These are phyloP conservation scores for Prunella fulvescens DNA, from an alignment of 2,113 vertebrate species.

Conservation along the genomic window DNA sequence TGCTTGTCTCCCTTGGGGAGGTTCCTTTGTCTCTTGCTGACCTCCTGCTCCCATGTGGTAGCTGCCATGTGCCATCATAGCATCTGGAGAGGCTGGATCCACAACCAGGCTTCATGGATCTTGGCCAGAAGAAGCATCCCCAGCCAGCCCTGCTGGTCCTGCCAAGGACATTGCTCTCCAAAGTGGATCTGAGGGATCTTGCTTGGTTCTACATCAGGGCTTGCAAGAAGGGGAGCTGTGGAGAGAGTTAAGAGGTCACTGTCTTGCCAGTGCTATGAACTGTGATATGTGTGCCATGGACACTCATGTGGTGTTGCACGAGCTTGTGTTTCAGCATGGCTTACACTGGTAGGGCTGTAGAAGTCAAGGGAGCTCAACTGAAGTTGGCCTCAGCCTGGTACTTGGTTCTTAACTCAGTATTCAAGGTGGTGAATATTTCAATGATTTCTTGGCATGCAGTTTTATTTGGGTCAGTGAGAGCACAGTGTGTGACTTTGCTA, in stretches of 20 bases:
- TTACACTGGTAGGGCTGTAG: neutral
- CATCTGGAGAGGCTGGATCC: neutral
- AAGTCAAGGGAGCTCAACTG: neutral
- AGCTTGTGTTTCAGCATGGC: neutral
- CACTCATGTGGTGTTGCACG: neutral
- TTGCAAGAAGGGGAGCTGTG: neutral
- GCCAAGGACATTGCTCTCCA: neutral
- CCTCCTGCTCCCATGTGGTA: neutral
- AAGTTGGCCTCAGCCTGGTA: neutral
- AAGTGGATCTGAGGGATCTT: neutral
- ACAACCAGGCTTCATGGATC: neutral
- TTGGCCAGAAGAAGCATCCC: neutral
- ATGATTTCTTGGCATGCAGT: neutral
- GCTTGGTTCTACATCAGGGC: neutral
- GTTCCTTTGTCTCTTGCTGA: neutral
- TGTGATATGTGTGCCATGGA: fast-evolving
- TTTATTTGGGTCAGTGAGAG: conserved; percentile 54
- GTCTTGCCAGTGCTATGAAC: neutral
- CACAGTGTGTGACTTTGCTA: neutral
- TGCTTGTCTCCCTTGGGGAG: neutral
- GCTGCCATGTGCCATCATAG: neutral
- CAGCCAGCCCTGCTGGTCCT: neutral
- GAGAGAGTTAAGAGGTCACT: neutral
- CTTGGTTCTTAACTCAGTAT: neutral
- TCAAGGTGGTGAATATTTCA: neutral